These are phyloP conservation scores for Sycophila sp. DNA, from an alignment of 1,140 invertebrate species.

Conservation along the genomic window DNA sequence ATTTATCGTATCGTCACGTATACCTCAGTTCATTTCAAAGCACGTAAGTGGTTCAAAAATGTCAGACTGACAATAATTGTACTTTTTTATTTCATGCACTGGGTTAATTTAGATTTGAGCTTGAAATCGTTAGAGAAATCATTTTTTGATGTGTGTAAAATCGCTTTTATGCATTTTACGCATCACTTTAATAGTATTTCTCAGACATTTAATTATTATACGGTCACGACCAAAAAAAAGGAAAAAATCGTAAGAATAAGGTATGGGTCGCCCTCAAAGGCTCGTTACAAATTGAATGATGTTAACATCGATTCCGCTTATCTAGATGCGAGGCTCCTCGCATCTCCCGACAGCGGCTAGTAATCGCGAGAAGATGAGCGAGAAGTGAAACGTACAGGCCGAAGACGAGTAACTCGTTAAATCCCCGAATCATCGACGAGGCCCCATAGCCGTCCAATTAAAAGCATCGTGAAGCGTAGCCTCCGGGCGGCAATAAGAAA, in stretches of 20 bases:
- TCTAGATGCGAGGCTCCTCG: conserved; percentile 24
- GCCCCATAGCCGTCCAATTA: conserved; percentile 51
- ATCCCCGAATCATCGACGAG: conserved; percentile 46
- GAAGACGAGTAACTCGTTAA: conserved; percentile 43
- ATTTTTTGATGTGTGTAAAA: too few relatives aligned
- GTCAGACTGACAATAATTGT: too few relatives aligned
- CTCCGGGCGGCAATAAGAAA: conserved; percentile 47
- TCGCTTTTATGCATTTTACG: too few relatives aligned
- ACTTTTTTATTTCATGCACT: too few relatives aligned
- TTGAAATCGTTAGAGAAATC: too few relatives aligned
- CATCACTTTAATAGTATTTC: too few relatives aligned
- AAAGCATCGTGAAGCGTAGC: conserved; percentile 48
- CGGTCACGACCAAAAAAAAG: too few relatives aligned
- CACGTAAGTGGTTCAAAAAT: too few relatives aligned
- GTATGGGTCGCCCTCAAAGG: background rate
- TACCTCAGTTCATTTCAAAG: too few relatives aligned
- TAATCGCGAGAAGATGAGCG: background rate
- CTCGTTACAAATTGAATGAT: conserved; percentile 31
- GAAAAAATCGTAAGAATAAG: background rate
- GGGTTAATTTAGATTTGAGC: too few relatives aligned
- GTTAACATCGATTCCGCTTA: conserved; percentile 28
- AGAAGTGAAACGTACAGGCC: background rate
- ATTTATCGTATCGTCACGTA: too few relatives aligned
- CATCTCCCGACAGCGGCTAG: background rate
- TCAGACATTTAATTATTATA: too few relatives aligned